Evolutionary conservation across 2,113 vertebrate genomes (phyloP), one percentile per base, ranked within the genome.

Genomic region (Tachysurus vachellii): DNA sequence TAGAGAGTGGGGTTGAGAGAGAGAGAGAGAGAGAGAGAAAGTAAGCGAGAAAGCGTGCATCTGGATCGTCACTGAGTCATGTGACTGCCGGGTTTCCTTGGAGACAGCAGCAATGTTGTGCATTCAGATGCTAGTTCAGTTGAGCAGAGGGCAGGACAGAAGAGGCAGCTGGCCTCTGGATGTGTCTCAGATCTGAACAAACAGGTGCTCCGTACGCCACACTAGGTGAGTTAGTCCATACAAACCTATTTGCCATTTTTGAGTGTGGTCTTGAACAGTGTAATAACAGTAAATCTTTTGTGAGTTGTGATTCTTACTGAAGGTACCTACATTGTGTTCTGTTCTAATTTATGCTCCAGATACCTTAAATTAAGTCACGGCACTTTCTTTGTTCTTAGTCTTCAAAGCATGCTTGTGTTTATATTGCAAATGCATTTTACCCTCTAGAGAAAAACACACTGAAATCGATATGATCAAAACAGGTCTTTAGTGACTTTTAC

Each of bases 1-100:
- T 64, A 71, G 31, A 81, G 79, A 61, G 36, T 64, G 77, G 28
- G 86, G 64, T 70, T 87, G 88, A 83, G 68, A 71, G 85, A 85
- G 85, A 64, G 73, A 61, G 64, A 73, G 13, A 77, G 28, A 77
- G 68, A 81, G 88, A 82, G 87, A 62, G 88, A 77, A 28, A 80
- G 88, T 17, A 68, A 81, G 79, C 80, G 87, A 83, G 85, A 75
- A 83, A 57, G 70, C 61, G 87, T 64, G 89, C 71, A 89, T 88
- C 87, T 90, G 90, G 86, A 81, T 91, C 93, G 93, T 93, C 92
- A 94, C 92, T 23, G 86, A 82, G 80, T 94, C 95, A 96, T 80
- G 94, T 95, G 96, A 93, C 89, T 23, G 80, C 86, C 47, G 93
- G 92, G 96, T 98, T 96, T 95, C 96, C 97, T 93, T 95, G 94